Base-by-base conservation (phyloP, 1,140 invertebrate genomes). In the Streblospio benedicti region DNA sequence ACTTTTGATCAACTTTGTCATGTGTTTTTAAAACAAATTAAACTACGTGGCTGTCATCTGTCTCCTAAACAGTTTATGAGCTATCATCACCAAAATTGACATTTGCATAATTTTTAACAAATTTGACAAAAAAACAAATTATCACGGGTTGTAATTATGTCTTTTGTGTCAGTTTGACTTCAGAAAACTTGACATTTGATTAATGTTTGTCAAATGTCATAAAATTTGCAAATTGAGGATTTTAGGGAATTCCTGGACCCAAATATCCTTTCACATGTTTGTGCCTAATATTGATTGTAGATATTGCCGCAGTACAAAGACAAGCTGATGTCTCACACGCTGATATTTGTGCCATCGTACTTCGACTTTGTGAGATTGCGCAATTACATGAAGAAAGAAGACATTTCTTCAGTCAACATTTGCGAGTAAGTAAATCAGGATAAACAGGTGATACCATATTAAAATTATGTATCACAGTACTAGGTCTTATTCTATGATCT, bases 271-370 rank as follows among this genome's bases (percentile, higher is more conserved):
- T 45, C 60, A 45, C 16, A 41, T 60, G 43, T 62, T 53, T 47
- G n/a, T 27, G 4, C 32, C 18, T 3, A 25, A 54, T 51, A 33
- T 54, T 18, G 32, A 44, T 20, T 63, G 2, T 44, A 76, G 80
- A 82, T 97, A 41, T 74, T 97, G 20, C 90, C 92, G 0, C 86
- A 89, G 58, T 89, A 87, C 64, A 86, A 82, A 59, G 86, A 89
- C 64, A 79, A 82, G 16, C 79, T 87, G 4, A 89, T 88, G 84
- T 85, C 85, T 52, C 90, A 93, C 69, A 93, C 90, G 0, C 71
- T 98, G 33, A 87, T 99, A 44, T 97, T 87, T 78, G 82, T 98
- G 41, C 89, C 93, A 0, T 93, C 88, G 35, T 99, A 98, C 75
- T 97, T 93, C 72, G 95, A 98, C 77, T 99, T 86, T 80, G 89